These are phyloP conservation scores for Phylloscopus collybita DNA, from an alignment of 2,797 vertebrate species.

Conservation along the genomic window DNA sequence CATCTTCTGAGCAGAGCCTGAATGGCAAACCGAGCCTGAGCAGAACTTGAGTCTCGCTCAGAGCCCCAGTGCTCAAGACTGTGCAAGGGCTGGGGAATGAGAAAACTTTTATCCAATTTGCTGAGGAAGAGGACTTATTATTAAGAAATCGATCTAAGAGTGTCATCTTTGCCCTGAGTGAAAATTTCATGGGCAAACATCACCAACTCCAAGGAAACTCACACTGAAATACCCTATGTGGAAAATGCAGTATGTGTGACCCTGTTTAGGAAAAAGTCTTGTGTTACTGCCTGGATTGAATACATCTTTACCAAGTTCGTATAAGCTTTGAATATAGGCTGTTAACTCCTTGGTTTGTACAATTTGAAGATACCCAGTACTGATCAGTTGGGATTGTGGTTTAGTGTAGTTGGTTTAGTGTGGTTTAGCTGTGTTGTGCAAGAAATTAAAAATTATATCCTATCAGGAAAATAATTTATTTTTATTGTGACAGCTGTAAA, in stretches of 20 bases:
- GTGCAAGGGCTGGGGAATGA: not conserved
- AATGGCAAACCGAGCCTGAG: not conserved
- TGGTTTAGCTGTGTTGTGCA: not conserved
- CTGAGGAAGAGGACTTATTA: not conserved
- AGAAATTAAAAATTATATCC: not conserved
- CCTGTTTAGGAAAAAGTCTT: not conserved
- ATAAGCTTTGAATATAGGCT: rapidly evolving
- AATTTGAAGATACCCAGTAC: not conserved
- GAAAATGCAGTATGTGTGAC: not conserved
- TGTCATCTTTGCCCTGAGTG: not conserved
- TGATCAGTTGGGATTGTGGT: rapidly evolving
- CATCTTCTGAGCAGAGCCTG: constrained; percentile 63
- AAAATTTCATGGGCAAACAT: not conserved
- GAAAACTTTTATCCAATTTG: not conserved
- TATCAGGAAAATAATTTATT: not conserved
- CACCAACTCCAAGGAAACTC: not conserved
- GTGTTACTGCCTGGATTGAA: not conserved
- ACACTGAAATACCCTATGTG: rapidly evolving
- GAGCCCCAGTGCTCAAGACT: rapidly evolving
- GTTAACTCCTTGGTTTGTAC: not conserved
- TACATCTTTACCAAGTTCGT: not conserved
- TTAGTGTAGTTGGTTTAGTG: not conserved
- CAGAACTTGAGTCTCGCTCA: rapidly evolving
- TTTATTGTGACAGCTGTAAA: not conserved
- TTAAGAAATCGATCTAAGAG: not conserved